Evolutionary conservation across 2,888 invertebrate species (phyloP).

Genomic region (Acholoe squamosa): DNA sequence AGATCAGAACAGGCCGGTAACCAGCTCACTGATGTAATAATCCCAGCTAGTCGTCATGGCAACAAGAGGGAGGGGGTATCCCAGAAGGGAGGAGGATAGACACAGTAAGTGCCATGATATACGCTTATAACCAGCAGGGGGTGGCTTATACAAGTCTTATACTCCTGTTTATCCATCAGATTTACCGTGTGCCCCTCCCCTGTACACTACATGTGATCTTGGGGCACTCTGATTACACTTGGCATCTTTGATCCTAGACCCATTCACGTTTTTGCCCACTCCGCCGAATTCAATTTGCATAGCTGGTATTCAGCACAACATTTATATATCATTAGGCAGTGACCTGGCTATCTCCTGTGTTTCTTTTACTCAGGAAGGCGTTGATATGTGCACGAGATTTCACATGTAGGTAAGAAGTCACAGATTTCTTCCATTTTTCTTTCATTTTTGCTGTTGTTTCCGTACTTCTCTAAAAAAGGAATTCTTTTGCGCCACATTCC

Average conservation of each 20-base stretch:
- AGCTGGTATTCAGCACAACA: slow-evolving; percentile 21
- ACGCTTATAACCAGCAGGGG: not conserved
- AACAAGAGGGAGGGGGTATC: not conserved
- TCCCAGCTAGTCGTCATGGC: not conserved
- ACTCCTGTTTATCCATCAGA: not conserved
- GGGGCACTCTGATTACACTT: not conserved
- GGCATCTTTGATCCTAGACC: not conserved
- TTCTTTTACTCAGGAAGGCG: not conserved
- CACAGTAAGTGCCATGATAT: not conserved
- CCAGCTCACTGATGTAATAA: not conserved
- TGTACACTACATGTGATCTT: not conserved
- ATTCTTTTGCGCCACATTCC: too few species aligned
- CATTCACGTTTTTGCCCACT: not conserved
- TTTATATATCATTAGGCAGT: slow-evolving; percentile 20
- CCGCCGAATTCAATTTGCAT: slow-evolving; percentile 4
- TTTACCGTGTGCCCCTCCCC: not conserved
- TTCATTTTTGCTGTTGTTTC: too few species aligned
- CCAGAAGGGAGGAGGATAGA: not conserved
- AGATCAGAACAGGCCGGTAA: slow-evolving; percentile 34
- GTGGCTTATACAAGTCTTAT: not conserved
- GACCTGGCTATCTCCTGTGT: not conserved
- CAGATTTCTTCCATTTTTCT: too few species aligned
- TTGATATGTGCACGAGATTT: too few species aligned
- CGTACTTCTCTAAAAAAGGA: too few species aligned
- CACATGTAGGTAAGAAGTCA: too few species aligned